Percentiles rank a stretch among this genome's conserved stretches.
These are phyloP conservation scores for Trypoxylon attenuatum DNA, from an alignment of 2,888 invertebrate species.

Conservation along the genomic window DNA sequence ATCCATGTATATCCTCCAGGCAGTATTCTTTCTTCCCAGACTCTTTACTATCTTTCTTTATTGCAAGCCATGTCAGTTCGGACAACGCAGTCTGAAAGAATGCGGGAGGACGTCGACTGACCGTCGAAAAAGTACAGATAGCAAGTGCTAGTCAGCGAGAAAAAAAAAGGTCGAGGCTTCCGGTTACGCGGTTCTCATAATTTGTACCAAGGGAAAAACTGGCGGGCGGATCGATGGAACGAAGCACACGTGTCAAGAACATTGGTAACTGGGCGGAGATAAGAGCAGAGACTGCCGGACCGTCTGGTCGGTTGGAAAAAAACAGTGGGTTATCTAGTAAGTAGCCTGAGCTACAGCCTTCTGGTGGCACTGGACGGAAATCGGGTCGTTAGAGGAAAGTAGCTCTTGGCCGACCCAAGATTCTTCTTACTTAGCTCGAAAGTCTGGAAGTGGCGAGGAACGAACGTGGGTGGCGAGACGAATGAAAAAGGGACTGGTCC, in stretches of 20 bases:
- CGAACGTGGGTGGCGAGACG: not conserved
- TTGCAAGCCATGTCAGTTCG: no score
- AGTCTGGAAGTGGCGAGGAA: not conserved
- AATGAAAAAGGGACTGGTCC: no score
- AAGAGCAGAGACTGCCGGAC: conserved; percentile 3
- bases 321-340: not conserved
- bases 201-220: conserved; percentile 25
- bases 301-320: not conserved
- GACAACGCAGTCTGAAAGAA: no score
- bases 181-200: conserved; percentile 10
- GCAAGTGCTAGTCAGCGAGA: not conserved
- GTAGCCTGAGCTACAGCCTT: not conserved
- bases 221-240: not conserved
- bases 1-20: no score
- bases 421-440: conserved; percentile 24
- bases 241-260: not conserved
- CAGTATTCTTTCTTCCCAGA: no score
- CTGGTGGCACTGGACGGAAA: conserved; percentile 7
- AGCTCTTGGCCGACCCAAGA: not conserved
- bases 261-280: conserved; percentile 11
- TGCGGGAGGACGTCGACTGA: no score
- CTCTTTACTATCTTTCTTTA: no score
- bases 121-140: no score
- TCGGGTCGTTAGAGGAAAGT: conserved; percentile 22
- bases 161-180: not conserved